phyloP scores from a whole-genome alignment of 2,113 vertebrate species.

The Ginglymostoma cirratum region DNA sequence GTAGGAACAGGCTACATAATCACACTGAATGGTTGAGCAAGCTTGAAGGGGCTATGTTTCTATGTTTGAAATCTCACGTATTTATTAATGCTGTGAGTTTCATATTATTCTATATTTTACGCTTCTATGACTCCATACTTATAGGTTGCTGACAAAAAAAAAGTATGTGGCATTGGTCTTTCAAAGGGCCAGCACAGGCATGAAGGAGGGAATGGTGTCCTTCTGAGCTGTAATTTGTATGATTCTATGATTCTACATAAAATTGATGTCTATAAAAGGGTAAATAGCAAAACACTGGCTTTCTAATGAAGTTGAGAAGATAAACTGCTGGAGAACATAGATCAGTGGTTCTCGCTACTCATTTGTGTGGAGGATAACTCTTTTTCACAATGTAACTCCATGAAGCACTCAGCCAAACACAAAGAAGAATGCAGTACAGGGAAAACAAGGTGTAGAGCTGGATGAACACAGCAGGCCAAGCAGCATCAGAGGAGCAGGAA shows the following conservation, averaged over 20 bases:
- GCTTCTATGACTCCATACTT: neutral
- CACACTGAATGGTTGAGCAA: no score
- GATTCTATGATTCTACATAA: neutral
- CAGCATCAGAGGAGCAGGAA: no score
- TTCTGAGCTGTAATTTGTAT: neutral
- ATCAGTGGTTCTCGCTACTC: neutral
- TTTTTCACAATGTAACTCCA: neutral
- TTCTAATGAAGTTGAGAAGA: neutral
- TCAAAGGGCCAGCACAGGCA: neutral
- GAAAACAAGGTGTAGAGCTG: neutral
- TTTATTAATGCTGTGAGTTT: neutral
- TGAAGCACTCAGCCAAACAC: neutral
- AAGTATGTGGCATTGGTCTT: neutral
- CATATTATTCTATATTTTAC: neutral
- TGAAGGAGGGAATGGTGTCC: neutral
- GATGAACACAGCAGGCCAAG: no score
- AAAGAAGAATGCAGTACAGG: neutral
- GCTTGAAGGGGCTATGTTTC: no score
- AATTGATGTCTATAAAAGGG: neutral
- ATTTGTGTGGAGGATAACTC: neutral
- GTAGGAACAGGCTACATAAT: no score
- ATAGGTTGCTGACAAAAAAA: neutral
- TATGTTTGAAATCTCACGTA: neutral
- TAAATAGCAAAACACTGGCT: neutral
- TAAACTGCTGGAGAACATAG: neutral